Evolutionary conservation across 2,113 vertebrate genomes (phyloP).

Genomic region (Grammatotria lemairii): DNA sequence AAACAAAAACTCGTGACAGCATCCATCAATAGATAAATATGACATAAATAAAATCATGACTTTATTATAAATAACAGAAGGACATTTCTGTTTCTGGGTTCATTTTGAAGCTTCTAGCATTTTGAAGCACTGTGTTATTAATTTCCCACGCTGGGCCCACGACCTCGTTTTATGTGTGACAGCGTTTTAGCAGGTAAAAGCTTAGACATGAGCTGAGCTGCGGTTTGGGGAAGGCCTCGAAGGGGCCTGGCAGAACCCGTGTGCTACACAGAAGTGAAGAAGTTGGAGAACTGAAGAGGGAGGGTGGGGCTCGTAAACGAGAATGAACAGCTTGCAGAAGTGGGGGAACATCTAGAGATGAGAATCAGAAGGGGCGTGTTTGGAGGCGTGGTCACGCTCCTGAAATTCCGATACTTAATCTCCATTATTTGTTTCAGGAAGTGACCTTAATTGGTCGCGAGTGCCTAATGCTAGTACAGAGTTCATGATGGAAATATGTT

Average conservation of each 20-base stretch:
- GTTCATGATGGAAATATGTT: neutral
- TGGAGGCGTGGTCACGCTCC: neutral
- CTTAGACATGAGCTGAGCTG: neutral
- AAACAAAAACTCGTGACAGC: neutral
- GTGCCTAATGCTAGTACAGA: neutral
- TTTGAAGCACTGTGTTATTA: neutral
- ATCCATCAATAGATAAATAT: neutral
- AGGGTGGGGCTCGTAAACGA: neutral
- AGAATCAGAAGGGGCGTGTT: neutral
- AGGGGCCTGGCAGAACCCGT: neutral
- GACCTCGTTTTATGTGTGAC: neutral
- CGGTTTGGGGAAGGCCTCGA: neutral
- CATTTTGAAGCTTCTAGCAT: neutral
- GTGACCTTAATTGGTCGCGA: fast-evolving
- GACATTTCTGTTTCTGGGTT: neutral
- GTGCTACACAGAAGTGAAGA: neutral
- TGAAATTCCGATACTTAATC: too few species aligned
- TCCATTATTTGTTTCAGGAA: neutral
- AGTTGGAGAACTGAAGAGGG: neutral
- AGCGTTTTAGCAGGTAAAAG: neutral
- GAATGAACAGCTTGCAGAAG: neutral
- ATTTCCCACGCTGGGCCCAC: neutral
- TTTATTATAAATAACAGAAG: neutral
- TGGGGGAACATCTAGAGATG: neutral
- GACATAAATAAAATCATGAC: neutral